Evolutionary conservation across 2,888 invertebrate species (phyloP), one percentile per base, ranked within the genome.

Genomic region (Polymixis flavicincta): DNA sequence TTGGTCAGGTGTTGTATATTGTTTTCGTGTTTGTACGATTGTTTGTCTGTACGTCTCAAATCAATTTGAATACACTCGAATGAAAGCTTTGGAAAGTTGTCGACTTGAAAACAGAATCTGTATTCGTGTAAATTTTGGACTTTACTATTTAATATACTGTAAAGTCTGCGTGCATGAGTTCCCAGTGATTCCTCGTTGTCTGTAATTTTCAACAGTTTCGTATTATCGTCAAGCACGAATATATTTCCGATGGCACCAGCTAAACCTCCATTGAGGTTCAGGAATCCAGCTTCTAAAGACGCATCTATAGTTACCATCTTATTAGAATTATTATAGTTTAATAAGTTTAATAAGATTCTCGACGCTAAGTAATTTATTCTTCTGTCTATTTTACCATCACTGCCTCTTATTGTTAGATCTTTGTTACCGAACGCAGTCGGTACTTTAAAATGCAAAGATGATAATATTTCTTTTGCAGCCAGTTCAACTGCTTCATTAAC

Each of bases 341-440:
- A 4, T 17, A 76, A 45, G 0, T 42, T 0, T 0, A n/a, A n/a
- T n/a, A n/a, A n/a, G 3, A 78, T 22, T 17, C 8, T 42, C 0
- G 2, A 2, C 6, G n/a, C 11, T 42, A 77, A 32, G 48, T 50
- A 1, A 19, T 32, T 1, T 0, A 77, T n/a, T 22, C 59, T n/a
- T 11, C 2, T 69, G 37, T 77, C 76, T 11, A 60, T 28, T 57
- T 72, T 85, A 0, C 6, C 28, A n/a, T 59, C n/a, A 11, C 14
- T 65, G 2, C 83, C 74, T 5, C 71, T 59, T 22, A 86, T 13
- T 22, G 67, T 72, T 57, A 86, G 52, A 59, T 87, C 85, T n/a
- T 45, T 61, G 45, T 86, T 87, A 9, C 86, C 86, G 32, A 87
- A 86, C 3, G 72, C 22, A 25, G 54, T 13, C 0, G 85, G 86